phyloP scores from a whole-genome alignment of 2,888 invertebrate species.

The Acrocyrtus sp. region DNA sequence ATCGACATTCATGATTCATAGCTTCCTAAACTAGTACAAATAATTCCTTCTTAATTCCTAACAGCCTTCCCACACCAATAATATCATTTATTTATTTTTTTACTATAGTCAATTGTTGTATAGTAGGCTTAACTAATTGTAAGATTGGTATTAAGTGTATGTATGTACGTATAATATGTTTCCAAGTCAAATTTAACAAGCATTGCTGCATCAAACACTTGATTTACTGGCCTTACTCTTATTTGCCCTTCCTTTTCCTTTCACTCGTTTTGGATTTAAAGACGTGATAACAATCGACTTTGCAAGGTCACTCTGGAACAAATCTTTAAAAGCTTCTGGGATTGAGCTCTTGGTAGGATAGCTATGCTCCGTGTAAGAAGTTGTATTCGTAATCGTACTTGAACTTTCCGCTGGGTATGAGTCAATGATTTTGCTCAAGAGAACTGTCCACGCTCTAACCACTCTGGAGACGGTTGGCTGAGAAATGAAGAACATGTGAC shows the following conservation, averaged over 20 bases:
- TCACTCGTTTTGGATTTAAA: slow-evolving; percentile 43
- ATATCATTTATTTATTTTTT: too few species aligned
- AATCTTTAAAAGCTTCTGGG: slow-evolving; percentile 59
- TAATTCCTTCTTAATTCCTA: too few species aligned
- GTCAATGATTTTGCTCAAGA: slow-evolving; percentile 61
- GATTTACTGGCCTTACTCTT: not conserved
- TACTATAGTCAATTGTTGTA: too few species aligned
- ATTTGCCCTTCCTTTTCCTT: slow-evolving; percentile 9
- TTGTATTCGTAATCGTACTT: not conserved
- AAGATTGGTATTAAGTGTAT: too few species aligned
- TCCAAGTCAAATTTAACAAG: too few species aligned
- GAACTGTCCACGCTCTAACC: slow-evolving; percentile 62
- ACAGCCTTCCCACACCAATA: too few species aligned
- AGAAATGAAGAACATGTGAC: slow-evolving; percentile 63
- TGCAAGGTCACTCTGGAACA: slow-evolving; percentile 60
- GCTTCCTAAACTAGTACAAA: too few species aligned
- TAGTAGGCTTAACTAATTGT: too few species aligned
- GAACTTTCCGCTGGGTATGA: slow-evolving; percentile 51
- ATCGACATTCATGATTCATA: too few species aligned
- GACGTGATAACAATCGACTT: slow-evolving; percentile 54
- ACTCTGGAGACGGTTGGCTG: slow-evolving; percentile 62
- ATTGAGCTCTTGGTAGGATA: slow-evolving; percentile 57
- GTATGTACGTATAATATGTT: too few species aligned
- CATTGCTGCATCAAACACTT: too few species aligned
- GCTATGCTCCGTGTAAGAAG: slow-evolving; percentile 45